Base-by-base conservation (phyloP, 2,113 vertebrate species). In the Leptobrachium leishanense region DNA sequence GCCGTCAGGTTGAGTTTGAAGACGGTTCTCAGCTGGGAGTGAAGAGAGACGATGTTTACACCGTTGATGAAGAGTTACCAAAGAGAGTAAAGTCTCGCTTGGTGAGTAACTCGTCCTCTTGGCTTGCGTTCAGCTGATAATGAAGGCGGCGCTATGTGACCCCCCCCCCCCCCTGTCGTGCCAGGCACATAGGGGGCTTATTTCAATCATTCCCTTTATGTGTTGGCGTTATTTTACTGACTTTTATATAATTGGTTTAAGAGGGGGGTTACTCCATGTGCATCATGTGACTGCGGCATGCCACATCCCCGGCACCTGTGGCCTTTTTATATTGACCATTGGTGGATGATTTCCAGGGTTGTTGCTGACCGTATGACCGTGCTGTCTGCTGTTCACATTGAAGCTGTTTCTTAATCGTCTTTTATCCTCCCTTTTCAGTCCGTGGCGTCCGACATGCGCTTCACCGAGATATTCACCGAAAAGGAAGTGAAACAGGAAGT, bases 381-480 rank as follows among this genome's bases (percentile, higher is more conserved):
- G 8, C n/a, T 65, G 39, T 65, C 10, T 10, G 5, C 39, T 65
- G 20, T 31, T 65, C 12, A 1, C 11, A 2, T 39, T 1, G 39
- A 13, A 1, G 2, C 63, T 15, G 39, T 5, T 65, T 39, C 11
- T 40, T 65, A 64, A 3, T 31, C 12, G 2, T 31, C 42, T 81
- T 71, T 83, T 71, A 67, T 43, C 54, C 84, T 85, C 82, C 75
- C 8, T 84, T 77, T 68, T 0, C 85, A 99, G 98, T 99, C 98
- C 0, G 90, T 99, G 88, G 98, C 98, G 2, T 99, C 98, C 9
- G 97, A 99, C 86, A 98, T 98, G 97, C 97, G 98, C 53, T 99
- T 98, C 76, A 95, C 97, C 1, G 97, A 96, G 88, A 94, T 99
- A 87, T 99, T 99, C 40, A 88, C 95, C 0, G 94, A 98, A 88